Evolutionary conservation across 37 sponge, comb jelly and placozoan genomes (phyloP), one percentile per base, ranked within the genome.

Genomic region (Corticium candelabrum): DNA sequence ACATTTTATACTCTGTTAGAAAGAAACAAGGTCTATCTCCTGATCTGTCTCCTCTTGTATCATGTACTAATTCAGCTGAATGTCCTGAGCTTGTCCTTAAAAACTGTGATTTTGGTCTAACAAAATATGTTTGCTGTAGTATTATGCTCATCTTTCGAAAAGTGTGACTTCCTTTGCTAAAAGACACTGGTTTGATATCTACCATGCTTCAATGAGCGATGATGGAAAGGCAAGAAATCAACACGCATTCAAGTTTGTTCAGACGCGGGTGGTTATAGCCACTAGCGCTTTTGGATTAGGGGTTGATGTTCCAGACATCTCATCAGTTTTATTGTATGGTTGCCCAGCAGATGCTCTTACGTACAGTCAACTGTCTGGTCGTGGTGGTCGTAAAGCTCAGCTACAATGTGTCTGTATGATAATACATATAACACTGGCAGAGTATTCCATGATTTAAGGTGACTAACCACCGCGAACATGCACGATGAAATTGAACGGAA

Each of bases 331-430:
- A 11, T 21, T 50, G 62, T 50, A 50, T 21, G 62, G 62, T 21
- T 21, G 15, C 21, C 62, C 62, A 21, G 62, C 21, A 21, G 62
- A 50, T 27, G 62, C 15, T 27, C 21, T 50, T 11, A 50, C 21
- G 62, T 50, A 27, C 62, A 50, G 62, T 50, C 62, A 50, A 50
- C 62, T 50, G 15, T 50, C 62, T 50, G 62, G 62, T 50, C 62
- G 62, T 27, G 62, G 15, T 27, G 62, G 62, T 21, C 11, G 62
- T 27, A 11, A 50, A 50, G 15, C 62, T 21, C 15, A 21, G 11
- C 11, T 21, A 21, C 15, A 11, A 50, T 50, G 15, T 21, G 62
- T 50, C 11, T 50, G 62, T 21, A 50, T 27, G 21, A 11, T 50
- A 27, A n/a, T n/a, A n/a, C n/a, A n/a, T n/a, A n/a, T n/a, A n/a